Evolutionary conservation across 2,113 vertebrate species (phyloP).

Genomic region (Aviceda subcristata): DNA sequence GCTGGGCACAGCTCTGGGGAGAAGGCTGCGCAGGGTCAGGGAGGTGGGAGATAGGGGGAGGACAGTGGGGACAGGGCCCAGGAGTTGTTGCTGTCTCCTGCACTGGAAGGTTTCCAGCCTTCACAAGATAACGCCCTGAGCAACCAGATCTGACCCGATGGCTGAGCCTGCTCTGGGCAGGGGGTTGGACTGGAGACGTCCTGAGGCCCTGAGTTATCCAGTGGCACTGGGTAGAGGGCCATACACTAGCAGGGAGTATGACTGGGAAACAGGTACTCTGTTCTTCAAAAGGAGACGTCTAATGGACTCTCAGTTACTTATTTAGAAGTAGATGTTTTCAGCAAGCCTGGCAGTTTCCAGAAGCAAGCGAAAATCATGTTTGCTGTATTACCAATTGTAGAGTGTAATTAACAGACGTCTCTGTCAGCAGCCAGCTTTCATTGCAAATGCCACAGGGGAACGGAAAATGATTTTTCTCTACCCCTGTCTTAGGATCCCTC

Average conservation of each 20-base stretch:
- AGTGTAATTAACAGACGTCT: not conserved
- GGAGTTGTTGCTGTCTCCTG: not conserved
- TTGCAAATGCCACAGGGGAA: not conserved
- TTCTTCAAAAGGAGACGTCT: not conserved
- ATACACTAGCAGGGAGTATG: not conserved
- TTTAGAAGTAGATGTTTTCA: not conserved
- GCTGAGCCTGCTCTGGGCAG: not conserved
- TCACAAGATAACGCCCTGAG: not conserved
- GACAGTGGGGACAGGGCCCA: rapidly evolving
- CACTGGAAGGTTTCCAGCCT: not conserved
- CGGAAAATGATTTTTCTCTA: not conserved
- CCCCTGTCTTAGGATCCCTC: not conserved
- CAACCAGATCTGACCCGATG: not conserved
- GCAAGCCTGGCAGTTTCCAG: not conserved
- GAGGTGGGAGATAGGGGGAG: no score
- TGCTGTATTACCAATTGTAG: not conserved
- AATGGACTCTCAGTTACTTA: not conserved
- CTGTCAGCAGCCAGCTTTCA: not conserved
- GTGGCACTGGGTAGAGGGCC: rapidly evolving
- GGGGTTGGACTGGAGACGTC: not conserved
- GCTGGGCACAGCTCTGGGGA: not conserved
- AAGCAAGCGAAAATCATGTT: not conserved
- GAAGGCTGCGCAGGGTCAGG: not conserved
- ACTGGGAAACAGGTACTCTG: not conserved
- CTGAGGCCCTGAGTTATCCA: not conserved